These are phyloP conservation scores for Tineola bisselliella DNA, from an alignment of 2,888 invertebrate species.

Conservation along the genomic window DNA sequence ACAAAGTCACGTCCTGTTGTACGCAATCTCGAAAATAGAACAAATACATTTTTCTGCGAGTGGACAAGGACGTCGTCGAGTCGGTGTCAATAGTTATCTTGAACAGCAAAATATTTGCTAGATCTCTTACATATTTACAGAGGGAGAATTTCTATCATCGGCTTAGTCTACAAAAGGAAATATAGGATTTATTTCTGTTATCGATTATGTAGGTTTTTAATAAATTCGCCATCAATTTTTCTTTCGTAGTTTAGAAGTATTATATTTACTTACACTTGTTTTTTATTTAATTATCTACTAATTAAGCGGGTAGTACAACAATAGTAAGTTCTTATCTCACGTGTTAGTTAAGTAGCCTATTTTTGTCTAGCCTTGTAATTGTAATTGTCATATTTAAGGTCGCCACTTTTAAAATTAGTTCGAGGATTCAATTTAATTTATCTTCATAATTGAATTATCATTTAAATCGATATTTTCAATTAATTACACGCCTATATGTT, in stretches of 20 bases:
- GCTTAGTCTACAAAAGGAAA: not conserved
- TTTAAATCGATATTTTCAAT: not conserved
- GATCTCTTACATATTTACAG: not conserved
- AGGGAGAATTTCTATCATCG: not conserved
- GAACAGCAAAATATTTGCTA: not conserved
- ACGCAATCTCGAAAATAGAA: not conserved
- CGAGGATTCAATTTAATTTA: not conserved
- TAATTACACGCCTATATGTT: no score
- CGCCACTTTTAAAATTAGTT: not conserved
- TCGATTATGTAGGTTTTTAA: not conserved
- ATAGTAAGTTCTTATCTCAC: not conserved
- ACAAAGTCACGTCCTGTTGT: not conserved
- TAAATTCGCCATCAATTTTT: no score
- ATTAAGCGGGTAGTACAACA: not conserved
- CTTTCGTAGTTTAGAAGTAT: no score
- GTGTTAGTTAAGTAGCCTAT: not conserved
- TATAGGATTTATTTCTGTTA: not conserved
- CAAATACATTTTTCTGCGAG: not conserved
- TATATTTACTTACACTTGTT: no score
- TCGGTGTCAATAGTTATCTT: not conserved
- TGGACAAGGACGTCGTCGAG: not conserved
- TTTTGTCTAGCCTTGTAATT: not conserved
- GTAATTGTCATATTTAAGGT: not conserved
- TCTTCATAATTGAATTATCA: not conserved
- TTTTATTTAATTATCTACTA: no score